phyloP scores from a whole-genome alignment of 2,888 invertebrate species.

The Nebria salina region DNA sequence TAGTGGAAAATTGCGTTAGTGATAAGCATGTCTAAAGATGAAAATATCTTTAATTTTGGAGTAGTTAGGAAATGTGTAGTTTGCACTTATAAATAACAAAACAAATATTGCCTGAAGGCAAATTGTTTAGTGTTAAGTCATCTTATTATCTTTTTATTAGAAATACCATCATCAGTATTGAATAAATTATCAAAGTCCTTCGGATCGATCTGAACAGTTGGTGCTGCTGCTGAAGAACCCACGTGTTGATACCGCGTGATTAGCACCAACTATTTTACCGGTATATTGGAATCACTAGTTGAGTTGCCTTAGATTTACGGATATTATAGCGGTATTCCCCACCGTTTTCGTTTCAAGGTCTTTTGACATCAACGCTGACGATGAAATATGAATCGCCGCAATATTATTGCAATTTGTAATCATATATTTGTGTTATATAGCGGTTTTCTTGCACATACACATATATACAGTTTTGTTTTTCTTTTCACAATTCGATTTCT shows the following conservation, averaged over 20 bases:
- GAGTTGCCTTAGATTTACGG: neutral
- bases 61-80: neutral
- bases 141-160: neutral
- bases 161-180: neutral
- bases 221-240: neutral
- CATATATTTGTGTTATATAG: neutral
- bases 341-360: neutral
- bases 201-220: neutral
- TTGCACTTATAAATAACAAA: neutral
- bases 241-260: neutral
- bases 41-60: neutral
- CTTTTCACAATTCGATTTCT: neutral
- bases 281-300: neutral
- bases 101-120: neutral
- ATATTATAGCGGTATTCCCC: slow-evolving; percentile 1
- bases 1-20: neutral
- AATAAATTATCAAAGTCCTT: neutral
- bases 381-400: neutral
- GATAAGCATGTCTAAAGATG: too few relatives aligned
- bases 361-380: neutral
- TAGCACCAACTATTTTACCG: neutral
- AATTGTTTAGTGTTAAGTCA: neutral
- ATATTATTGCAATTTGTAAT: slow-evolving; percentile 1
- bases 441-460: slow-evolving; percentile 1
- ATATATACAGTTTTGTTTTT: neutral